phyloP scores from a whole-genome alignment of 2,797 vertebrate genomes.

The Passerculus sandwichensis region DNA sequence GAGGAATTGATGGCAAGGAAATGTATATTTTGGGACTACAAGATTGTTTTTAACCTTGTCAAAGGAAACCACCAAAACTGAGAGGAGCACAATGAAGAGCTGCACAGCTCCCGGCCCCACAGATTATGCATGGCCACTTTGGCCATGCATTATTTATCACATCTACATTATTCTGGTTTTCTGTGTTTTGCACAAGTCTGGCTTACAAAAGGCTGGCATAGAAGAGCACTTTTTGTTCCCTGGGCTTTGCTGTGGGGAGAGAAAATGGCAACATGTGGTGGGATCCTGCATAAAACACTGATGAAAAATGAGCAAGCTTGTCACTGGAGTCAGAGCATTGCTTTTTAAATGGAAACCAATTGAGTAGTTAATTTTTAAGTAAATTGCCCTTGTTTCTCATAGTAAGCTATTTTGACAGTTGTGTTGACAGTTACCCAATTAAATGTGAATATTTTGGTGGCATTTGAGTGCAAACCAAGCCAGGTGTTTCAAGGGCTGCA shows the following conservation, averaged over 20 bases:
- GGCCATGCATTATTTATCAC: background rate
- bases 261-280: background rate
- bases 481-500: background rate
- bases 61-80: background rate
- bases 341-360: constrained; percentile 30
- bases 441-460: constrained; percentile 37
- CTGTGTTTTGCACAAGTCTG: constrained; percentile 3
- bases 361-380: constrained; percentile 48
- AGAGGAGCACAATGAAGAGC: background rate
- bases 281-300: background rate
- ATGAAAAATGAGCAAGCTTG: constrained; percentile 30
- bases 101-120: background rate
- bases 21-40: background rate
- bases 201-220: background rate
- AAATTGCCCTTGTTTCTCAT: constrained; percentile 33
- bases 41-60: constrained; percentile 15
- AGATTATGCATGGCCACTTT: background rate
- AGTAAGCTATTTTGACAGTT: constrained; percentile 27
- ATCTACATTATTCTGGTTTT: background rate
- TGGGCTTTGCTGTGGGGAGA: background rate
- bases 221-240: background rate
- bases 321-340: background rate
- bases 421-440: constrained; percentile 22
- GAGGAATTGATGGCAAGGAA: background rate
- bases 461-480: background rate